phyloP scores from a whole-genome alignment of 2,113 vertebrate species.

The Tapirus terrestris region DNA sequence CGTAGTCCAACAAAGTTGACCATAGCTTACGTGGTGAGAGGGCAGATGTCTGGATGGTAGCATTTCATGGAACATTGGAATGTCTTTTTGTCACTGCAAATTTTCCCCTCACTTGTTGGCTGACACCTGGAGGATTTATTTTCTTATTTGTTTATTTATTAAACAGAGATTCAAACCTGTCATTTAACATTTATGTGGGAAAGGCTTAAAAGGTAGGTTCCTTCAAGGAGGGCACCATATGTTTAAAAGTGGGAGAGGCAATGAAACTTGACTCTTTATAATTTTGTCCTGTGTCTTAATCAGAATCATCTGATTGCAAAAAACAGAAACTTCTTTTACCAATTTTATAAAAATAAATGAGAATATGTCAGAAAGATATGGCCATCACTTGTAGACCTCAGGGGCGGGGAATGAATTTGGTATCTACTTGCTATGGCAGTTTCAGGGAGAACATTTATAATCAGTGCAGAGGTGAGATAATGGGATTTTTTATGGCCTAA shows the following conservation, averaged over 20 bases:
- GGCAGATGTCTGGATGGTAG: neutral
- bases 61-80: neutral
- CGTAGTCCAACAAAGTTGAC: neutral
- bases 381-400: neutral
- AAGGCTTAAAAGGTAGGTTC: neutral
- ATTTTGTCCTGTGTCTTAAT: neutral
- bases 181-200: neutral
- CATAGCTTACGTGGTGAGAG: neutral
- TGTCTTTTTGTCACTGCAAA: neutral
- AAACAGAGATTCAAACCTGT: neutral
- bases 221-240: neutral
- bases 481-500: neutral
- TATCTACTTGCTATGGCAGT: neutral
- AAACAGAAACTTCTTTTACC: neutral
- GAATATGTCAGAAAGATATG: neutral
- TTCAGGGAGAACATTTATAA: slow-evolving; percentile 11
- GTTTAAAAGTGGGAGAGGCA: neutral
- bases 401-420: neutral
- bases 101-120: neutral
- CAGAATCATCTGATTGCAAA: neutral
- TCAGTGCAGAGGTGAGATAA: neutral
- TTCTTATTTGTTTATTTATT: neutral
- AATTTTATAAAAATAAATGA: slow-evolving; percentile 7
- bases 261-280: neutral
- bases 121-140: neutral